phyloP scores from a whole-genome alignment of 2,797 vertebrate species.

The Sebastes vulpes region DNA sequence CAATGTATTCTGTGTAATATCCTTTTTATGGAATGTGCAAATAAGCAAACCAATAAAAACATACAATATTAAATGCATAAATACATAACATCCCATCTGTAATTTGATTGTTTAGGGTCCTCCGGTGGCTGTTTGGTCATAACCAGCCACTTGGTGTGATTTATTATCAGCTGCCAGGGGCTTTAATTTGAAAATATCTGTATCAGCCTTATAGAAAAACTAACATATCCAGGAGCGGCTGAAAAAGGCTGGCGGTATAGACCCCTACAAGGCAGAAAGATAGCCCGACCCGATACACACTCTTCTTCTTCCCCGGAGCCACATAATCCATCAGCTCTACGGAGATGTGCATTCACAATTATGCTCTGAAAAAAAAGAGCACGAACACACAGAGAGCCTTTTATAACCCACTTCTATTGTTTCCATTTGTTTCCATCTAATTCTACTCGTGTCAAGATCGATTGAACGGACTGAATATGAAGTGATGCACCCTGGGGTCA shows the following conservation, averaged over 20 bases:
- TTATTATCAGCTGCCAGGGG: neutral
- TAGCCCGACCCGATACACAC: neutral
- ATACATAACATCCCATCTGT: neutral
- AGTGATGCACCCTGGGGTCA: constrained; percentile 52
- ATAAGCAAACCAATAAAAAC: neutral
- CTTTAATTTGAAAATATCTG: constrained; percentile 11
- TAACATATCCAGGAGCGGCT: constrained; percentile 3
- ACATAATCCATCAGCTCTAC: constrained; percentile 28
- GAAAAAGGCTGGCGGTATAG: constrained; percentile 1
- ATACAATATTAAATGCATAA: neutral
- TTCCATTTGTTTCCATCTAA: constrained; percentile 53
- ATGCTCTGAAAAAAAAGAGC: neutral
- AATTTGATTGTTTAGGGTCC: neutral
- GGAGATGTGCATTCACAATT: neutral
- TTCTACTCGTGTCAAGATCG: constrained; percentile 52
- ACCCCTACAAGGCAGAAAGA: neutral
- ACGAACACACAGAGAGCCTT: constrained; percentile 9
- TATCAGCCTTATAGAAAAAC: neutral
- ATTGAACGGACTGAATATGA: constrained; percentile 50
- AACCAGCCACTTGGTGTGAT: neutral
- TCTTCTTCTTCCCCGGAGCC: constrained; percentile 11
- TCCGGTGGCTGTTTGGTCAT: neutral
- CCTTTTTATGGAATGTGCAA: neutral
- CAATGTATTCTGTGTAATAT: neutral
- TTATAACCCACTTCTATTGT: constrained; percentile 35